A percentile compares a stretch with the other conserved stretches of the same genome.
These are phyloP conservation scores for Hydrozoanthus gracilis DNA, from an alignment of 92 coral and sea anemone genomes.

Conservation along the genomic window DNA sequence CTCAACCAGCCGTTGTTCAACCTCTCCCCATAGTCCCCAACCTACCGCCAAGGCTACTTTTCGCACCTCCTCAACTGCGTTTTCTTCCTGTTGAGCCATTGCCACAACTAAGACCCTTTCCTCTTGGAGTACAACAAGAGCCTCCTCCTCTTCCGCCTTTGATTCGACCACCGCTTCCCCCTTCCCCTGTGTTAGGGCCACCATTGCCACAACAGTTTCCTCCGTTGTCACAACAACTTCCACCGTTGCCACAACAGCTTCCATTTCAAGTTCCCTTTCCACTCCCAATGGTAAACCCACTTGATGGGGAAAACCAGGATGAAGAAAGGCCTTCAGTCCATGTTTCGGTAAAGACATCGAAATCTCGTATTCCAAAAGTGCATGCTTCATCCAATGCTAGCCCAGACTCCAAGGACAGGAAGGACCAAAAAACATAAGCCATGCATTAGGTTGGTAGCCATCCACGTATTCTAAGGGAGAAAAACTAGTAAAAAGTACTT, in stretches of 20 bases:
- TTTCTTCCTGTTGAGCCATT: constrained; percentile 24
- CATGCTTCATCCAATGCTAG: constrained; percentile 35
- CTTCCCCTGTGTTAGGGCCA: constrained; percentile 18
- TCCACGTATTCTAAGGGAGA: not conserved
- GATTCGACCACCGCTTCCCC: constrained; percentile 32
- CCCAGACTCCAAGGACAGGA: not conserved
- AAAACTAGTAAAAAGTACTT: not conserved
- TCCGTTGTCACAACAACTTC: not conserved
- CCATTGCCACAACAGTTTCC: not conserved
- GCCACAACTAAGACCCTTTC: constrained; percentile 38
- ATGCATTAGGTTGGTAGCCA: constrained; percentile 36
- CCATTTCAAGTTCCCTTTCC: constrained; percentile 41
- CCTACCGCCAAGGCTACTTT: constrained; percentile 50
- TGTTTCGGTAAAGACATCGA: constrained; percentile 93
- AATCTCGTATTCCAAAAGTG: constrained; percentile 82
- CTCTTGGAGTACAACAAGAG: constrained; percentile 42
- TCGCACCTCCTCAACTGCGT: constrained; percentile 43
- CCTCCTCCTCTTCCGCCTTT: constrained; percentile 44
- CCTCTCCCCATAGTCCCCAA: constrained; percentile 37
- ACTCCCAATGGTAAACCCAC: constrained; percentile 23
- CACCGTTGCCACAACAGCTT: constrained; percentile 26
- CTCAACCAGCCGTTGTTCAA: constrained; percentile 12
- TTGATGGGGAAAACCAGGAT: constrained; percentile 37
- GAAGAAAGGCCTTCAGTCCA: constrained; percentile 93
- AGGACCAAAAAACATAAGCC: not conserved